Evolutionary conservation across 2,888 invertebrate genomes (phyloP).

Genomic region (Aphodius granarius): DNA sequence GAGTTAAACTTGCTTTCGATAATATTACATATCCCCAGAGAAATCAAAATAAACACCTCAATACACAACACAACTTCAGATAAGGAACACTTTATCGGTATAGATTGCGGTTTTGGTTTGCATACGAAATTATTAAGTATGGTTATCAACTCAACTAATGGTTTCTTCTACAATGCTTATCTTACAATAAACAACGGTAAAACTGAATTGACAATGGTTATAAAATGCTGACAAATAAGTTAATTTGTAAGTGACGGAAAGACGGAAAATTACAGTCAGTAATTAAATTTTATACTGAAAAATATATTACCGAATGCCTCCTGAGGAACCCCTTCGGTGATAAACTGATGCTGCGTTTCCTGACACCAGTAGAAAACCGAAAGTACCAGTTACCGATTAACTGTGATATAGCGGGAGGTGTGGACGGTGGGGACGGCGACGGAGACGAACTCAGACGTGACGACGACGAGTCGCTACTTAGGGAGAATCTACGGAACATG

Average conservation of each 20-base stretch:
- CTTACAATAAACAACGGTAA: no score
- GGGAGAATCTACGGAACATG: conserved; percentile 35
- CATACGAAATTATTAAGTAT: not conserved
- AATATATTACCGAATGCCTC: conserved; percentile 26
- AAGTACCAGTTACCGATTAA: conserved; percentile 47
- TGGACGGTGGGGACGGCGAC: conserved; percentile 39
- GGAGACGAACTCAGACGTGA: conserved; percentile 31
- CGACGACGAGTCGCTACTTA: conserved; percentile 33
- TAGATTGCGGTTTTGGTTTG: not conserved
- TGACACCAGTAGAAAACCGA: conserved; percentile 43
- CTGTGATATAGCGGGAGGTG: conserved; percentile 40
- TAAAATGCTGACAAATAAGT: not conserved
- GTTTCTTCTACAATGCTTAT: no score
- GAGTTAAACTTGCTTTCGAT: not conserved
- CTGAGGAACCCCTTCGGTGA: conserved; percentile 44
- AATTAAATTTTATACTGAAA: not conserved
- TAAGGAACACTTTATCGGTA: not conserved
- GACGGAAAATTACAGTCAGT: no score
- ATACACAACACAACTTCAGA: not conserved
- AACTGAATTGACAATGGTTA: no score
- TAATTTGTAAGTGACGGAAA: conserved; percentile 36
- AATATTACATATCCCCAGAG: not conserved
- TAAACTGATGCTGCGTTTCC: conserved; percentile 39
- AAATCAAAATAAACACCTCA: not conserved
- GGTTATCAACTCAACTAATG: not conserved